Base-by-base conservation (phyloP, 2,797 vertebrate genomes). In the Micropoecilia bifurca region DNA sequence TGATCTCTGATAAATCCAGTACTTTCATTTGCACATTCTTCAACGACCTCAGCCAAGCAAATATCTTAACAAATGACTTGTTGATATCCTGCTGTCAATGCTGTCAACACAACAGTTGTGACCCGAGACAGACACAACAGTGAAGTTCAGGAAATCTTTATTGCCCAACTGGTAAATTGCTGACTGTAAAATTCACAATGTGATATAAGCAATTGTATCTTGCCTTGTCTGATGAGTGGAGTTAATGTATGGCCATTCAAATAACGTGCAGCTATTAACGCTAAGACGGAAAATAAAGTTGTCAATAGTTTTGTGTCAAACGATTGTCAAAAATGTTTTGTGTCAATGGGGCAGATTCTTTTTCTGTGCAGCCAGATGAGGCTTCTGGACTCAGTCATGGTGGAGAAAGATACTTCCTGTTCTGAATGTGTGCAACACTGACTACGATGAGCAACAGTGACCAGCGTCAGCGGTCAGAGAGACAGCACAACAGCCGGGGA, bases 401-500 rank as follows among this genome's bases (percentile, higher is more conserved):
- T 82, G 76, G 59, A 73, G 77, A 43, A 77, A 33, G 2, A 77
- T 71, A 59, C 69, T n/a, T 48, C 47, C 6, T 0, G 0, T 55
- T 45, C 33, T 30, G 18, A 48, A 91, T 91, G 90, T 89, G 88
- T 76, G 69, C 72, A 13, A 90, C 90, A 8, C 76, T 87, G 88
- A 89, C 88, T 2, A 84, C 89, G 71, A 94, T 93, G 93, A 92
- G 86, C 6, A 71, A 85, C 88, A 81, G 80, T 46, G 2, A 75
- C 74, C 57, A 66, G 84, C 16, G 74, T 53, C 86, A 74, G 75
- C 66, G 78, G 80, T 66, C 41, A 28, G 83, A 69, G 74, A 47
- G 0, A 3, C 73, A 36, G 12, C 72, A 0, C 2, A 76, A 89
- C 83, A 88, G 91, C 33, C 89, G 79, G 77, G 97, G 97, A 53